Conservation (phyloP, 2,888 invertebrate genomes). For the Globia sparganii region DNA sequence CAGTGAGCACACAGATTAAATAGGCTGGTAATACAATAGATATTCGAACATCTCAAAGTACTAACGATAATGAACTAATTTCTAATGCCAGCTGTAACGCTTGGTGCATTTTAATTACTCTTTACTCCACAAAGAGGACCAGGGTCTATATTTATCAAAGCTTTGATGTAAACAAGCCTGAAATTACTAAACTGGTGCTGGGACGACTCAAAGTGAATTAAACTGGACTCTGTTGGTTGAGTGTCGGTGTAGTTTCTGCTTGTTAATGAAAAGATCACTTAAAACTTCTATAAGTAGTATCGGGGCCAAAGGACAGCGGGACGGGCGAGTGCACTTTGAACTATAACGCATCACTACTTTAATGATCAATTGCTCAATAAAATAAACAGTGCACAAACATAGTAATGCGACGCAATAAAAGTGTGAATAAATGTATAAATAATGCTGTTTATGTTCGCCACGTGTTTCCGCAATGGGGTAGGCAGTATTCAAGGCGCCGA, state of each 20-base stretch:
- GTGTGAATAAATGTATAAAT: constrained; percentile 6
- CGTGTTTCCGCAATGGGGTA: background rate
- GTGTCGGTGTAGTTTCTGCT: constrained; percentile 70
- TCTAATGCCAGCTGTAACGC: background rate
- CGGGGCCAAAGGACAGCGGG: background rate
- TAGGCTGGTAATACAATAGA: background rate
- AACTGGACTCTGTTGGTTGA: constrained; percentile 69
- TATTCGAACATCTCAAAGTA: background rate
- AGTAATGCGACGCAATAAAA: background rate
- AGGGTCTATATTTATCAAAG: constrained; percentile 50
- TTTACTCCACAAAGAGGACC: constrained; percentile 26
- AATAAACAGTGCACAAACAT: constrained; percentile 19
- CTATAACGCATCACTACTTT: background rate
- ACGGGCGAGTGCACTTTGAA: constrained; percentile 4
- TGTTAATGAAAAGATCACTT: constrained; percentile 78
- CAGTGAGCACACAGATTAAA: no score
- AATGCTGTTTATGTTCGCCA: constrained; percentile 5
- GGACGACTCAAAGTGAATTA: constrained; percentile 75
- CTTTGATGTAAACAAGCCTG: constrained; percentile 66
- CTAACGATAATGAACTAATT: constrained; percentile 2
- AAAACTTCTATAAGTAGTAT: constrained; percentile 72
- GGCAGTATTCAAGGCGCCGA: background rate
- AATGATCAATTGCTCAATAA: constrained; percentile 5
- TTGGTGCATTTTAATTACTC: constrained; percentile 41
- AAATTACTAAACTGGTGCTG: constrained; percentile 66